Evolutionary conservation across 2,888 invertebrate genomes (phyloP).

Genomic region (Caenorhabditis sp.): DNA sequence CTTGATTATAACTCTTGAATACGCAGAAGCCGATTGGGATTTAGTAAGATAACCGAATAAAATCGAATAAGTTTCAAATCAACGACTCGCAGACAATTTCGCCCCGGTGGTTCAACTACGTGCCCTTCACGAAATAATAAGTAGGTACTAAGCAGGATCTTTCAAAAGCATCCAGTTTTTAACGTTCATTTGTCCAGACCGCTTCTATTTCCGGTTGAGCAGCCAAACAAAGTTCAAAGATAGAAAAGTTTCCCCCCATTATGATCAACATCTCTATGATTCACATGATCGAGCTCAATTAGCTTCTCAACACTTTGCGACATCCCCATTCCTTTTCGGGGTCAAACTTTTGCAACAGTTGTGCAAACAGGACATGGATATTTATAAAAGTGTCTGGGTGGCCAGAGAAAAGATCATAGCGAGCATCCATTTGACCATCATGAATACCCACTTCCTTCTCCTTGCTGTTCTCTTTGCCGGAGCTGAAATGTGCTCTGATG

Average conservation of each 20-base stretch:
- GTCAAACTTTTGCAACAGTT: conserved; percentile 22
- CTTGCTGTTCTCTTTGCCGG: background rate
- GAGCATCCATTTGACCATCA: background rate
- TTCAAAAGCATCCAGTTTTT: too few species aligned
- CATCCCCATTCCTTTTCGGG: conserved; percentile 2
- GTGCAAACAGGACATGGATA: conserved; percentile 5
- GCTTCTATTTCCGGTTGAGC: too few species aligned
- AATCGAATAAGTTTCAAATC: too few species aligned
- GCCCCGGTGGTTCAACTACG: too few species aligned
- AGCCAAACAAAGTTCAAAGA: conserved; percentile 20
- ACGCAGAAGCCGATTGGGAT: too few species aligned
- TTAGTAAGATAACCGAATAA: too few species aligned
- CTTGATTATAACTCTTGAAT: too few species aligned
- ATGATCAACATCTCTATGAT: conserved; percentile 27
- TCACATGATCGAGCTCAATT: conserved; percentile 26
- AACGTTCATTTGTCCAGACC: too few species aligned
- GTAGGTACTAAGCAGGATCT: too few species aligned
- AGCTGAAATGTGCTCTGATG: conserved; percentile 22
- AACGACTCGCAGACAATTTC: too few species aligned
- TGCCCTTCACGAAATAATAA: too few species aligned
- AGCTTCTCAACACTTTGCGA: background rate
- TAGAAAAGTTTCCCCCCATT: conserved; percentile 8
- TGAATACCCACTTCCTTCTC: conserved; percentile 9
- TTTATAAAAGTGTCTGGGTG: conserved; percentile 3
- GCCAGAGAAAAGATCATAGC: conserved; percentile 12